Conservation (phyloP, 2,113 vertebrate species). For the Neomonachus schauinslandi region DNA sequence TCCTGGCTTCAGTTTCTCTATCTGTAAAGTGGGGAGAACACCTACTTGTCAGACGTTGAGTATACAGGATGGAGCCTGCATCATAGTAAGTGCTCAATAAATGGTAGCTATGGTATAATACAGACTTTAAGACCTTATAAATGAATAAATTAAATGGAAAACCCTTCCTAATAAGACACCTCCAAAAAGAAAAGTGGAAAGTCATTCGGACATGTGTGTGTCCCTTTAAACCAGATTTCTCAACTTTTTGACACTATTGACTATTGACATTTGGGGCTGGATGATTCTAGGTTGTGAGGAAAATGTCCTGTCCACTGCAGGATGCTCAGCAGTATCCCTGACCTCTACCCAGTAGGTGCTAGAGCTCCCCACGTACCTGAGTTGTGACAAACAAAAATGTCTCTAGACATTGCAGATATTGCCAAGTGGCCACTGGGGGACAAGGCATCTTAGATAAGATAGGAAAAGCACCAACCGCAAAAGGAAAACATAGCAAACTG, state of each 20-base stretch:
- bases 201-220: not conserved
- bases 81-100: not conserved
- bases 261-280: not conserved
- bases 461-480: not conserved
- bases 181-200: not conserved
- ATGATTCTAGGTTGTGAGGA: not conserved
- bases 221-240: not conserved
- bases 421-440: not conserved
- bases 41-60: not conserved
- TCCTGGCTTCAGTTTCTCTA: conserved; percentile 1
- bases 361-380: not conserved
- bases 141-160: not conserved
- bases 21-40: not conserved
- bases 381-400: not conserved
- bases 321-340: not conserved
- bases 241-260: accelerated
- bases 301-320: not conserved
- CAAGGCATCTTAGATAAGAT: not conserved
- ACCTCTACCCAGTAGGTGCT: not conserved
- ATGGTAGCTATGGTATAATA: not conserved
- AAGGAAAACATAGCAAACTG: not conserved
- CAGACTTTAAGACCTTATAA: not conserved
- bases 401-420: not conserved
- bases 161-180: not conserved
- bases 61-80: no score